Conservation (phyloP, 2,888 invertebrate species). For the Vanessa cardui region DNA sequence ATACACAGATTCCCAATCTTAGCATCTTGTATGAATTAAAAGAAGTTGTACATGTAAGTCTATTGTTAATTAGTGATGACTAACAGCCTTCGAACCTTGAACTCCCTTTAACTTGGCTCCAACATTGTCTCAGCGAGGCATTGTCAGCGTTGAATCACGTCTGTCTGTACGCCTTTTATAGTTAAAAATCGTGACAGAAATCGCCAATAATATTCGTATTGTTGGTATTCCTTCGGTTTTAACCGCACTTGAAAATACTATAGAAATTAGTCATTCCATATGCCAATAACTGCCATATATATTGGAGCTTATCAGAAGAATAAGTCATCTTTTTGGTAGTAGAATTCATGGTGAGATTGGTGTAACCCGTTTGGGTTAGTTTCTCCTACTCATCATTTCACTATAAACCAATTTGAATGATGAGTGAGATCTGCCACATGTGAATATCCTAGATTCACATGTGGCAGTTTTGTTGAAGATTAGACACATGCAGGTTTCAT, state of each 20-base stretch:
- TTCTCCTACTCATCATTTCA: too few species aligned
- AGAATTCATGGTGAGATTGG: too few species aligned
- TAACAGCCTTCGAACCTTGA: slow-evolving; percentile 6
- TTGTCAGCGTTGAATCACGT: slow-evolving; percentile 26
- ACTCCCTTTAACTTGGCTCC: background rate
- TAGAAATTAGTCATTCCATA: too few species aligned
- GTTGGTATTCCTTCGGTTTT: background rate
- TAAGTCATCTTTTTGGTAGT: too few species aligned
- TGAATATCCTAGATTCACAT: too few species aligned
- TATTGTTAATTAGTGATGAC: background rate
- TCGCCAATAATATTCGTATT: background rate
- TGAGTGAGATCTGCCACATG: too few species aligned
- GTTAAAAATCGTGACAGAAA: slow-evolving; percentile 23
- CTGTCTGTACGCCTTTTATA: slow-evolving; percentile 11
- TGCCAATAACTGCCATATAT: background rate
- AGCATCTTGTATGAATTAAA: too few species aligned
- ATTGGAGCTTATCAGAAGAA: background rate
- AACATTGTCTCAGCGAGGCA: slow-evolving; percentile 9
- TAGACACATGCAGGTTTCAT: too few species aligned
- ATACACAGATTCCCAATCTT: too few species aligned
- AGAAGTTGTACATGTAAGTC: background rate
- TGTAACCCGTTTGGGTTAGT: too few species aligned
- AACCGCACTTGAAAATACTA: background rate
- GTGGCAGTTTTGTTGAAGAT: too few species aligned
- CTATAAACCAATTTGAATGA: too few species aligned